Conservation (phyloP, 1,140 invertebrate genomes). For the Drosophila lowei region DNA sequence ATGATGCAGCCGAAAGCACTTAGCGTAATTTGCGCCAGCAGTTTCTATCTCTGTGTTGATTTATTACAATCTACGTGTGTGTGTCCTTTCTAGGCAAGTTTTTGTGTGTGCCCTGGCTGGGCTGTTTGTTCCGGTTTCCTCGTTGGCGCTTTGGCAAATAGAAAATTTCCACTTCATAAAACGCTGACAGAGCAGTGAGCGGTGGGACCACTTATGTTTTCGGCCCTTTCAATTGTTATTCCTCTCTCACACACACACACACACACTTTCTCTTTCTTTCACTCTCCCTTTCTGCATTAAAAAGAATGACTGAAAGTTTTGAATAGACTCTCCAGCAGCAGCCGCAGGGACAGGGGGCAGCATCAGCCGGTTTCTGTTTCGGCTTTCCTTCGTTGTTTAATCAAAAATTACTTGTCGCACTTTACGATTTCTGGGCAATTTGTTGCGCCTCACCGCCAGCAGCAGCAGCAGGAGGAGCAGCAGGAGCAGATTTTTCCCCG, state of each 20-base stretch:
- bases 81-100: slow-evolving; percentile 6
- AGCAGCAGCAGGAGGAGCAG: slow-evolving; percentile 16
- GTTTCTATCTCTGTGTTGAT: slow-evolving; percentile 9
- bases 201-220: slow-evolving; percentile 65
- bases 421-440: slow-evolving; percentile 78
- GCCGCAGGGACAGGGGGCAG: background rate
- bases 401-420: slow-evolving; percentile 74
- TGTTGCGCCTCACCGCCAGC: slow-evolving; percentile 54
- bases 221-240: slow-evolving; percentile 46
- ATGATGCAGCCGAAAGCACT: slow-evolving; percentile 74
- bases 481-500: slow-evolving; percentile 1
- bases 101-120: slow-evolving; percentile 21
- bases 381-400: slow-evolving; percentile 58
- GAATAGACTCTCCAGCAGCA: slow-evolving; percentile 26
- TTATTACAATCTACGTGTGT: background rate
- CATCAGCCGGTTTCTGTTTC: background rate
- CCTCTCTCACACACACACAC: slow-evolving; percentile 3
- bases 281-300: slow-evolving; percentile 59
- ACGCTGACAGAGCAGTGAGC: slow-evolving; percentile 61
- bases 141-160: slow-evolving; percentile 73
- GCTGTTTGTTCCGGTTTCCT: slow-evolving; percentile 71
- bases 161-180: slow-evolving; percentile 78
- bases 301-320: slow-evolving; percentile 80
- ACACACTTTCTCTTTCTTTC: background rate
- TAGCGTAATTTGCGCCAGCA: slow-evolving; percentile 71